phyloP scores from a whole-genome alignment of 2,888 invertebrate genomes.

The Trichopoda pennipes region DNA sequence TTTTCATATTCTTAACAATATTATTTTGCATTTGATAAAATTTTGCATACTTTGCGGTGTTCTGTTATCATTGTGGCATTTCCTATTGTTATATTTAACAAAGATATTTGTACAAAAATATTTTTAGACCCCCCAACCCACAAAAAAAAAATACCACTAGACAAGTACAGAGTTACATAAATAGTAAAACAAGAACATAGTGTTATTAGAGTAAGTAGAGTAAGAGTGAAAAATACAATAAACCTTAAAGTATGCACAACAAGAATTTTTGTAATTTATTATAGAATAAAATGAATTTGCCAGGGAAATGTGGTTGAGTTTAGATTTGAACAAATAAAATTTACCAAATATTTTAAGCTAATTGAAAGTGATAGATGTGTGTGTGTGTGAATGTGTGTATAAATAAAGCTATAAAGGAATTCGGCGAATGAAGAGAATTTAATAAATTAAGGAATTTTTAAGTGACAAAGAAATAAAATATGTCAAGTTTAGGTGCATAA shows the following conservation, averaged over 20 bases:
- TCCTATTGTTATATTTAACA: slow-evolving; percentile 43
- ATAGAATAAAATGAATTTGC: slow-evolving; percentile 37
- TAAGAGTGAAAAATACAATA: slow-evolving; percentile 15
- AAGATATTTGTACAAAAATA: slow-evolving; percentile 53
- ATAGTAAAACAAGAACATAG: slow-evolving; percentile 3
- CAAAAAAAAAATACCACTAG: slow-evolving; percentile 54
- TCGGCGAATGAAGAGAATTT: neutral
- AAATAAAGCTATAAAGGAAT: neutral
- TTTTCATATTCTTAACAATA: neutral
- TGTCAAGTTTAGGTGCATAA: neutral
- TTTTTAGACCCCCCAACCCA: slow-evolving; percentile 25
- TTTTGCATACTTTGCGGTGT: slow-evolving; percentile 61
- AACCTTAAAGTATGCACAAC: slow-evolving; percentile 45
- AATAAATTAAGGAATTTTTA: slow-evolving; percentile 2
- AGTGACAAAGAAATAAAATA: neutral
- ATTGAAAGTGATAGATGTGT: slow-evolving; percentile 22
- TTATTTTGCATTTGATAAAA: slow-evolving; percentile 45
- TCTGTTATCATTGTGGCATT: slow-evolving; percentile 51
- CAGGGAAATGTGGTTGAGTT: neutral
- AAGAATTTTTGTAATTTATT: slow-evolving; percentile 22
- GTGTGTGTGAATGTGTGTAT: no score
- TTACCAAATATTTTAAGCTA: slow-evolving; percentile 20
- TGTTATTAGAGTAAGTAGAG: neutral
- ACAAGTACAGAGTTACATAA: slow-evolving; percentile 43
- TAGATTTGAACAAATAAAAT: neutral